A percentile compares a stretch with the other conserved stretches of the same genome.
These are phyloP conservation scores for Acestrorhynchus altus DNA, from an alignment of 2,797 vertebrate species.

Conservation along the genomic window DNA sequence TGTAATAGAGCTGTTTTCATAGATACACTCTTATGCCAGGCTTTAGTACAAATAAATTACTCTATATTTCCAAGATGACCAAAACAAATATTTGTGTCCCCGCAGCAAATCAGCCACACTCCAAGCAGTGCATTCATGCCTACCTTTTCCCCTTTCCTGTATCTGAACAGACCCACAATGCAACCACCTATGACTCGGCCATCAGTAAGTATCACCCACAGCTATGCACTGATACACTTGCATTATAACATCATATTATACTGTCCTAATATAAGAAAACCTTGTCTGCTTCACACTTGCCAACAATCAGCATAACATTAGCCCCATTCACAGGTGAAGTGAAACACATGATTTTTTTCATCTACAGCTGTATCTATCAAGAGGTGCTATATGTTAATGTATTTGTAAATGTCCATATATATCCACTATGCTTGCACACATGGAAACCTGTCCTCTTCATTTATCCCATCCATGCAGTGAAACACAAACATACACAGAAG, in stretches of 20 bases:
- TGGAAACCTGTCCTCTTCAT: too few relatives aligned
- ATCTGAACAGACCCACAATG: constrained; percentile 83
- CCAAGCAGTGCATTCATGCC: constrained; percentile 87
- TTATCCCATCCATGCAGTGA: too few relatives aligned
- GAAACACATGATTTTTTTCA: too few relatives aligned
- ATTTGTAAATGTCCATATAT: too few relatives aligned
- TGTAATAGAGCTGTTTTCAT: neutral
- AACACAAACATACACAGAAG: too few relatives aligned
- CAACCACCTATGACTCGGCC: constrained; percentile 87
- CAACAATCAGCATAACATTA: too few relatives aligned
- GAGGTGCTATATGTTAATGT: too few relatives aligned
- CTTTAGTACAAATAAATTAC: neutral
- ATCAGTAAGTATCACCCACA: constrained; percentile 82
- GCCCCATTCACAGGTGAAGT: too few relatives aligned
- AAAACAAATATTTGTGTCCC: constrained; percentile 19
- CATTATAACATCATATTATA: neutral
- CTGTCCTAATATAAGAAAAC: neutral
- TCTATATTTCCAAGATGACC: neutral
- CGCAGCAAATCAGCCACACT: constrained; percentile 86
- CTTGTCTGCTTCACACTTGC: neutral
- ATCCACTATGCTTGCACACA: too few relatives aligned
- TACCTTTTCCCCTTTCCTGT: constrained; percentile 93
- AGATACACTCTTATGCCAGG: too few relatives aligned
- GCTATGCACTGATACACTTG: neutral
- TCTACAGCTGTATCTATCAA: too few relatives aligned